Conservation (phyloP, 2,888 invertebrate species). For the Drosophila multiciliata region DNA sequence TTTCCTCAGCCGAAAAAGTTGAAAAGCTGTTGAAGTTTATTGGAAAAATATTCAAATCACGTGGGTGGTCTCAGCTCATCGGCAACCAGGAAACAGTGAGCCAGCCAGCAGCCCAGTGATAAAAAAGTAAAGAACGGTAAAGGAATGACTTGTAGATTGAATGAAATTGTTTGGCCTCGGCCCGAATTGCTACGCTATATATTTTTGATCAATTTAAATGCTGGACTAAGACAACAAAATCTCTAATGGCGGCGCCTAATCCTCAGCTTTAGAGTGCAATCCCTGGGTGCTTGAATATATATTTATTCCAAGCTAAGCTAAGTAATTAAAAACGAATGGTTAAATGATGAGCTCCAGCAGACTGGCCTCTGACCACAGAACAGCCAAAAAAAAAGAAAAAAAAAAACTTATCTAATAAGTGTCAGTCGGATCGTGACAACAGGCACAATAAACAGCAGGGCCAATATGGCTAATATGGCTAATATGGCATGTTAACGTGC, state of each 20-base stretch:
- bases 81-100: constrained; percentile 28
- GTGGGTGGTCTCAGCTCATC: constrained; percentile 75
- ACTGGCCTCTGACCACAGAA: not conserved
- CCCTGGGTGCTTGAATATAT: constrained; percentile 22
- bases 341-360: constrained; percentile 61
- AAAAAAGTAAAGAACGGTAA: constrained; percentile 62
- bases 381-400: constrained; percentile 34
- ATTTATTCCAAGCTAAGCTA: constrained; percentile 59
- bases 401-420: constrained; percentile 81
- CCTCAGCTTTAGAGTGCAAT: constrained; percentile 53
- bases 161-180: constrained; percentile 70
- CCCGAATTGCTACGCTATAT: constrained; percentile 46
- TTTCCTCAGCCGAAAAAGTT: constrained; percentile 47
- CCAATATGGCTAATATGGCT: constrained; percentile 26
- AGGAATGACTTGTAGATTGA: constrained; percentile 79
- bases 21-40: constrained; percentile 82
- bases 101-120: constrained; percentile 53
- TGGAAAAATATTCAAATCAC: constrained; percentile 83
- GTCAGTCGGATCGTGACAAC: constrained; percentile 61
- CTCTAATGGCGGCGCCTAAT: constrained; percentile 61
- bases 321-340: constrained; percentile 72
- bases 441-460: constrained; percentile 19
- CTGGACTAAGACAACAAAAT: constrained; percentile 73
- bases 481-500: constrained; percentile 42
- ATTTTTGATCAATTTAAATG: constrained; percentile 79